Conservation (phyloP, 2,113 vertebrate genomes). For the Tiliqua scincoides region DNA sequence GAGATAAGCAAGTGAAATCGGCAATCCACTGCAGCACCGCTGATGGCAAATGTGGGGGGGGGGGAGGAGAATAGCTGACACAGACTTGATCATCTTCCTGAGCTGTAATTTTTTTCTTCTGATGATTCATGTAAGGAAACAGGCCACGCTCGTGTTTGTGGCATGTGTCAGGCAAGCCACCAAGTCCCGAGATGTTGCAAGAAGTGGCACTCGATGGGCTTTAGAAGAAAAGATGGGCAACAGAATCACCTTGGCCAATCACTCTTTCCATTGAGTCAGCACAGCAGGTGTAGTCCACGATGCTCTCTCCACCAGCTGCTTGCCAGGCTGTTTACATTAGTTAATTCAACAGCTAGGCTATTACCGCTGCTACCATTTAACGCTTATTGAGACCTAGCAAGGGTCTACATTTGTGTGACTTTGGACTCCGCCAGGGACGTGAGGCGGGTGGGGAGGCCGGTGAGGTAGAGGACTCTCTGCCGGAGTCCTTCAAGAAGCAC, state of each 20-base stretch:
- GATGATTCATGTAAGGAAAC: conserved; percentile 15
- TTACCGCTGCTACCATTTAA: neutral
- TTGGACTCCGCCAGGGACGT: neutral
- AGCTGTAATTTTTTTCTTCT: neutral
- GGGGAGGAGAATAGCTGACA: neutral
- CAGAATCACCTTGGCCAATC: neutral
- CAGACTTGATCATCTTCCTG: conserved; percentile 21
- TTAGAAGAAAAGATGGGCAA: conserved; percentile 8
- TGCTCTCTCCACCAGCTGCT: conserved; percentile 2
- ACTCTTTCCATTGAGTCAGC: neutral
- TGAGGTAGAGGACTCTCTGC: too few species aligned
- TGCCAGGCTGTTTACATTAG: neutral
- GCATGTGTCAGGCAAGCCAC: neutral
- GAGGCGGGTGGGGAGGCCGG: too few species aligned
- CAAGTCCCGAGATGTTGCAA: neutral
- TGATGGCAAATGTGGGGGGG: conserved; percentile 8
- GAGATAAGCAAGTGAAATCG: conserved; percentile 34
- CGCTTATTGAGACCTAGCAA: neutral
- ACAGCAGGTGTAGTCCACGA: neutral
- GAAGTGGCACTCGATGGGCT: neutral
- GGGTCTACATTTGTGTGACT: neutral
- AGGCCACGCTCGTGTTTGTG: neutral
- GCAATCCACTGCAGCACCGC: conserved; percentile 26
- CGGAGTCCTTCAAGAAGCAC: too few species aligned
- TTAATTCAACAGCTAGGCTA: neutral